A percentile compares a stretch with the other conserved stretches of the same genome.
These are phyloP conservation scores for Aspidiotus rigidus DNA, from an alignment of 2,888 invertebrate species.

Conservation along the genomic window DNA sequence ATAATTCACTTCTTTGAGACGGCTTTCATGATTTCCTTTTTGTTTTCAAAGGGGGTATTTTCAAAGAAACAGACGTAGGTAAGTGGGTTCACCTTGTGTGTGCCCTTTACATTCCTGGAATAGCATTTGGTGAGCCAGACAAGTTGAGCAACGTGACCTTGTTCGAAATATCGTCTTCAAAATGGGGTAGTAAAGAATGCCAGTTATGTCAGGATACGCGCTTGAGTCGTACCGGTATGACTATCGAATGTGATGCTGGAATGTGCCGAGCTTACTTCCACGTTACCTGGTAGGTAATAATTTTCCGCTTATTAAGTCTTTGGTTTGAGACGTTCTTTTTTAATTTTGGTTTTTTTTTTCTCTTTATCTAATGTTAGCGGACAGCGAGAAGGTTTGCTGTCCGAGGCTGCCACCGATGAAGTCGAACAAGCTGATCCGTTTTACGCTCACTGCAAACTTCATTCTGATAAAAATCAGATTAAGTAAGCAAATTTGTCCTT, in stretches of 20 bases:
- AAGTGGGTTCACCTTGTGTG: slow-evolving; percentile 98
- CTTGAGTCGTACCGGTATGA: slow-evolving; percentile 84
- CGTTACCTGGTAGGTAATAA: slow-evolving; percentile 70
- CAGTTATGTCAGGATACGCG: slow-evolving; percentile 79
- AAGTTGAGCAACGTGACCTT: slow-evolving; percentile 83
- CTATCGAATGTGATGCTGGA: slow-evolving; percentile 95
- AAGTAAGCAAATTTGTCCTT: slow-evolving; percentile 31
- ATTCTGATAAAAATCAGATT: slow-evolving; percentile 67
- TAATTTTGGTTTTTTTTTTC: slow-evolving; percentile 6
- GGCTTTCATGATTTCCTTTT: slow-evolving; percentile 2
- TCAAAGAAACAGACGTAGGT: slow-evolving; percentile 93
- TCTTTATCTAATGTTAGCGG: slow-evolving; percentile 52
- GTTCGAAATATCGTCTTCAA: slow-evolving; percentile 94
- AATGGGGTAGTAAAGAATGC: slow-evolving; percentile 91
- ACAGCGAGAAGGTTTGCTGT: slow-evolving; percentile 82
- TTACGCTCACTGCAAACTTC: slow-evolving; percentile 90
- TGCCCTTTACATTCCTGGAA: slow-evolving; percentile 93
- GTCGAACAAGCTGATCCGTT: slow-evolving; percentile 92
- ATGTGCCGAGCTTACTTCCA: slow-evolving; percentile 97
- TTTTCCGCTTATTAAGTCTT: not conserved
- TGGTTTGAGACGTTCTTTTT: slow-evolving; percentile 2
- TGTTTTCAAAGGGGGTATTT: slow-evolving; percentile 60
- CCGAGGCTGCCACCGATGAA: slow-evolving; percentile 84
- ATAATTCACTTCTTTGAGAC: not conserved
- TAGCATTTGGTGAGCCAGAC: slow-evolving; percentile 91